These are phyloP conservation scores for Drosophila cognata DNA, from an alignment of 2,888 invertebrate genomes.

Conservation along the genomic window DNA sequence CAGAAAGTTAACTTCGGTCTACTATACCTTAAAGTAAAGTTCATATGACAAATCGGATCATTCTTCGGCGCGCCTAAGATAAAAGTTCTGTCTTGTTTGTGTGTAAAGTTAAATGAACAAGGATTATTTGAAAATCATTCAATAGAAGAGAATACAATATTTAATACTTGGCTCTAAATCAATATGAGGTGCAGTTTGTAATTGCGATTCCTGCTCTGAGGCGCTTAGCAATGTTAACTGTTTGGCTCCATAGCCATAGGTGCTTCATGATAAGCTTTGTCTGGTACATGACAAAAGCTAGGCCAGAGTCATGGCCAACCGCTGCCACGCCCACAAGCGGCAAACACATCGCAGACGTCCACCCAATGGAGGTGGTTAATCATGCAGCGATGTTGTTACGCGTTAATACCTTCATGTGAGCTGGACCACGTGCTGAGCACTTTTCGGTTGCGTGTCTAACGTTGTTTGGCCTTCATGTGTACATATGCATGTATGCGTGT, in stretches of 20 bases:
- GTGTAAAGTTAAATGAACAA: background rate
- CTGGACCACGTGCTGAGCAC: conserved; percentile 83
- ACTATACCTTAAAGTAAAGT: background rate
- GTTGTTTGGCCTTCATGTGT: conserved; percentile 46
- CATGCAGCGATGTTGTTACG: conserved; percentile 84
- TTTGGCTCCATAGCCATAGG: conserved; percentile 16
- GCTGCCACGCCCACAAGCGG: conserved; percentile 21
- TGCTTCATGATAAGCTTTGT: conserved; percentile 37
- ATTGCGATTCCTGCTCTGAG: conserved; percentile 1
- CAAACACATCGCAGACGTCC: conserved; percentile 3
- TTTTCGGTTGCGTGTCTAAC: conserved; percentile 63
- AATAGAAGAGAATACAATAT: background rate
- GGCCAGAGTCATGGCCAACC: conserved; percentile 60
- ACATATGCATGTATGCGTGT: background rate
- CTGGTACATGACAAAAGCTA: conserved; percentile 52
- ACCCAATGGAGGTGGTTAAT: conserved; percentile 78
- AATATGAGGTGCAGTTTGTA: background rate
- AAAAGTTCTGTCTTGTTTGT: background rate
- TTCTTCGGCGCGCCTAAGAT: background rate
- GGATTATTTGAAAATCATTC: background rate
- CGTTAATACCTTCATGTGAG: conserved; percentile 85
- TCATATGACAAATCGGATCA: background rate
- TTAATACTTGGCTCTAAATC: background rate
- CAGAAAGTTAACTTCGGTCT: background rate
- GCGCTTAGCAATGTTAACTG: conserved; percentile 40